Percentiles rank a stretch among this genome's conserved stretches.
Conservation (phyloP, 1,140 invertebrate genomes). For the Zaprionus gabonicus region DNA sequence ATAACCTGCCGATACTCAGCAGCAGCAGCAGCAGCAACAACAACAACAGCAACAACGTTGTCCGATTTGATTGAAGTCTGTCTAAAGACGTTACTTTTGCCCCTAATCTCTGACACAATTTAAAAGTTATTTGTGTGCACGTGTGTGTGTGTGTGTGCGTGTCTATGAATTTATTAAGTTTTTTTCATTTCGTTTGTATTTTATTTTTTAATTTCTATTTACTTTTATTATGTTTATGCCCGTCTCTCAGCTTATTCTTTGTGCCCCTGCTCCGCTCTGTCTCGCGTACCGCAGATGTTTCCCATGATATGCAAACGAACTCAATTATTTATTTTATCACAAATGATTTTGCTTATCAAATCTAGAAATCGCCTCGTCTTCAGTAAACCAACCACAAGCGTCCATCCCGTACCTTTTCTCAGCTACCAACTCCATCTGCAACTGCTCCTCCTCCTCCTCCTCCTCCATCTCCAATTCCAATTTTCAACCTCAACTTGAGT, state of each 20-base stretch:
- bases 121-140: slow-evolving; percentile 60
- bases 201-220: slow-evolving; percentile 19
- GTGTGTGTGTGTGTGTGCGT: slow-evolving; percentile 50
- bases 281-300: slow-evolving; percentile 59
- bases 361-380: slow-evolving; percentile 77
- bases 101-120: slow-evolving; percentile 76
- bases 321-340: slow-evolving; percentile 84
- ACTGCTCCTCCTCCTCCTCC: background rate
- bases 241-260: slow-evolving; percentile 25
- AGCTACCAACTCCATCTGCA: slow-evolving; percentile 40
- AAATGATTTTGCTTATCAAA: slow-evolving; percentile 82
- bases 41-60: slow-evolving; percentile 31
- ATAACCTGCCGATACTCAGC: slow-evolving; percentile 37
- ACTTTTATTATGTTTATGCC: slow-evolving; percentile 9
- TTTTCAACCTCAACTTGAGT: slow-evolving; percentile 1
- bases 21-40: slow-evolving; percentile 20
- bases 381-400: slow-evolving; percentile 51
- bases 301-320: slow-evolving; percentile 82
- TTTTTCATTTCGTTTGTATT: slow-evolving; percentile 19
- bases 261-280: background rate
- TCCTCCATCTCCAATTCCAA: slow-evolving; percentile 10
- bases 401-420: slow-evolving; percentile 56
- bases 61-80: slow-evolving; percentile 80
- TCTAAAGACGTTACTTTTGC: slow-evolving; percentile 53
- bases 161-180: slow-evolving; percentile 71